Conservation (phyloP, 2,113 vertebrate species). For the Rhodinocichla rosea region DNA sequence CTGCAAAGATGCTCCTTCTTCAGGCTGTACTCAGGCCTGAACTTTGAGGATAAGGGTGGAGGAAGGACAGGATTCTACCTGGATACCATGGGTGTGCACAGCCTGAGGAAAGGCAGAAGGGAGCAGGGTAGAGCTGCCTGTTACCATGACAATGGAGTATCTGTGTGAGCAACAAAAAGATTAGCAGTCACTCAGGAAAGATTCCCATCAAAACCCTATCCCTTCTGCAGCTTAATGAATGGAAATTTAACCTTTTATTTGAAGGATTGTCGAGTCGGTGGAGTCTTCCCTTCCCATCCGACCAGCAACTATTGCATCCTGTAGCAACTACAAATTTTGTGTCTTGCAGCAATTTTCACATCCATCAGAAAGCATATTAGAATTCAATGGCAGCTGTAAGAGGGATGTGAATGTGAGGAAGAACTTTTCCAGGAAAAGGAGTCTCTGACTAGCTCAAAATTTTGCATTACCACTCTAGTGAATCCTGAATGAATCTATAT, state of each 20-base stretch:
- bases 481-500: neutral
- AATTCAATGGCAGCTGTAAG: neutral
- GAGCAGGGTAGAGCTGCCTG: neutral
- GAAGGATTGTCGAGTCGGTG: neutral
- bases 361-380: neutral
- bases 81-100: neutral
- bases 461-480: neutral
- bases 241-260: neutral
- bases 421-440: neutral
- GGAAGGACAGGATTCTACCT: neutral
- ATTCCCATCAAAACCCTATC: neutral
- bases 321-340: neutral
- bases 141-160: constrained; percentile 51
- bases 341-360: neutral
- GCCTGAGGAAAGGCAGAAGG: neutral
- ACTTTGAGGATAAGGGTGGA: neutral
- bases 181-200: constrained; percentile 7
- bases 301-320: neutral
- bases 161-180: neutral
- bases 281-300: neutral
- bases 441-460: neutral
- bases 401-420: neutral
- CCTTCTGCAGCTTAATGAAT: neutral
- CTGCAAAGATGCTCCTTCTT: neutral
- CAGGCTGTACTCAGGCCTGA: neutral